Base-by-base conservation (phyloP, 2,797 vertebrate species). In the Scomberomorus guttatus region DNA sequence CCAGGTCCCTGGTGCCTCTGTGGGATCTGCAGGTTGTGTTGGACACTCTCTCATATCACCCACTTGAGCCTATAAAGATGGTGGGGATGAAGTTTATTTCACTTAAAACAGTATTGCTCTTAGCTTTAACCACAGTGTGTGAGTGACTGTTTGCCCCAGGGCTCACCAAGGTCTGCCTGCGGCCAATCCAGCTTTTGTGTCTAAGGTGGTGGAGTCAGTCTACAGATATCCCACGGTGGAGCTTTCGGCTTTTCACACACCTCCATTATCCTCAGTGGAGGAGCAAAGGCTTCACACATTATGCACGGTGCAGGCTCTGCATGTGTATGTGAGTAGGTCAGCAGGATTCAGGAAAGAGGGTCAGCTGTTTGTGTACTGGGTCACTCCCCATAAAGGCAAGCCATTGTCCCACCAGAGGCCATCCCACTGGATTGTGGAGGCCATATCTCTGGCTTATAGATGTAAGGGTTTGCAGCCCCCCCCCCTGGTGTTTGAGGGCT, bases 351-450 rank as follows among this genome's bases (percentile, higher is more conserved):
- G 34, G 24, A 64, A 59, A 59, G 25, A 20, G 29, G 52, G 61
- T 22, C 51, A 66, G n/a, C 46, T 71, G 42, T 63, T 50, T 48
- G 63, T 52, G 32, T 62, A 51, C 32, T 77, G 32, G n/a, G 32
- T 22, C 17, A 51, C 22, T 17, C 18, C 57, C 48, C 52, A 55
- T 17, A 39, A 37, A 56, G 55, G 10, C 14, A 24, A 39, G 54
- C 60, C 54, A n/a, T 25, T 78, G 42, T 62, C 29, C 32, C 29
- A 15, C 55, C 54, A 51, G 22, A 62, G 29, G 32, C 46, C 59
- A 44, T 56, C 52, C 32, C 32, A 59, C 32, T 77, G 56, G 60
- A 72, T 66, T 46, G 14, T 62, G 20, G 11, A 55, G 22, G 39
- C 15, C 11, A 61, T 20, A 50, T 72, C 46, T 3, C 13, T 50